A percentile compares a stretch with the other conserved stretches of the same genome.
phyloP scores from a whole-genome alignment of 2,113 vertebrate species.

The Mormyrus iriodes region DNA sequence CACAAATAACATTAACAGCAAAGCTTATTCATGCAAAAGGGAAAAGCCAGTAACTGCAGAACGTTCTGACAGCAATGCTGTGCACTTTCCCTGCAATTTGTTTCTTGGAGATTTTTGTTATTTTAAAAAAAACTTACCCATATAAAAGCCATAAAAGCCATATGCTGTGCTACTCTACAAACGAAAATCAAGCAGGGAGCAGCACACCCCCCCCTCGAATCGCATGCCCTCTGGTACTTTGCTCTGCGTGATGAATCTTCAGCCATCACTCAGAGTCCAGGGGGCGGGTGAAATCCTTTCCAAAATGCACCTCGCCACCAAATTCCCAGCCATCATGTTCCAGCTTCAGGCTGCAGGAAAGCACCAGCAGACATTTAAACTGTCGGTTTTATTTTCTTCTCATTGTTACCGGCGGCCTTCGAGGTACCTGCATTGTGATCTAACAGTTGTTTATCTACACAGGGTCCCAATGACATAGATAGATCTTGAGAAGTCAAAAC shows the following conservation, averaged over 20 bases:
- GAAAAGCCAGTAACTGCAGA: neutral
- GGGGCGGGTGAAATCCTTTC: neutral
- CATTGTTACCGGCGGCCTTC: neutral
- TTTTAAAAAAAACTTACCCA: neutral
- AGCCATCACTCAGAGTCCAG: constrained; percentile 7
- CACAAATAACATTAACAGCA: neutral
- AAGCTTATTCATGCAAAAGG: neutral
- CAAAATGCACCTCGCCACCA: neutral
- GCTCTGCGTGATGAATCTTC: neutral
- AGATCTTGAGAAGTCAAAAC: neutral
- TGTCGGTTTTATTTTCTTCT: neutral
- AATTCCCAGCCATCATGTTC: neutral
- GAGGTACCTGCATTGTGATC: neutral
- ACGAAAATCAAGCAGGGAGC: neutral
- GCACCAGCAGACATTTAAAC: neutral
- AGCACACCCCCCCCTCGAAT: neutral
- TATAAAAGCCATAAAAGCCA: constrained; percentile 3
- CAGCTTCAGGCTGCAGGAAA: neutral
- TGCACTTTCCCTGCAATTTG: neutral
- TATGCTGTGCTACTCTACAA: neutral
- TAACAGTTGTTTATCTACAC: constrained; percentile 6
- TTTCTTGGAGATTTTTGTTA: neutral
- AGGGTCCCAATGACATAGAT: neutral
- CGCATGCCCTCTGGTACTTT: neutral
- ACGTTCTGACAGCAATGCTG: neutral